Base-by-base conservation (phyloP, 2,797 vertebrate genomes). In the Lepidocolaptes lacrymiger region DNA sequence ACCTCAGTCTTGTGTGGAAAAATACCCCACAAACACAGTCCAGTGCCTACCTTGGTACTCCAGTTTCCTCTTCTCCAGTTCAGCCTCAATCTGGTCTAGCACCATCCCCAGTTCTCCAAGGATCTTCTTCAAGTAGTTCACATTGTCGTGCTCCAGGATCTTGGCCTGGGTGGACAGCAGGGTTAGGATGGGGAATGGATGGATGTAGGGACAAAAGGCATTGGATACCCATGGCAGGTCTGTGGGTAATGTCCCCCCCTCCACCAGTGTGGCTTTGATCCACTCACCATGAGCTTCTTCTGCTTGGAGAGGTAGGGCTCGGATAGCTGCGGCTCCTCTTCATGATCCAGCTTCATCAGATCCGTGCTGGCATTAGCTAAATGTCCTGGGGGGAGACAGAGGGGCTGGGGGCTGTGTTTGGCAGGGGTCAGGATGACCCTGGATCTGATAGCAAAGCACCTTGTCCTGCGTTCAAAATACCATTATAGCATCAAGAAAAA, bases 221-320 rank as follows among this genome's bases (percentile, higher is more conserved):
- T 0, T 10, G 6, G 39, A 14, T 69, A 20, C 32, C 30, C 2
- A 0, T 14, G 28, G 26, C 17, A 61, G 21, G 19, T 54, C 22
- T 0, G 1, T 46, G 41, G 30, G 28, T 67, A n/a, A 6, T 9
- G 23, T 19, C 14, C 8, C 36, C 30, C 16, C 15, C 36, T 23
- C 4, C 5, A 3, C 14, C 58, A 39, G 21, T 9, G 37, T 21
- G 37, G 41, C 41, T 61, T 76, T 75, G 26, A 66, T 46, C 23
- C 7, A 27, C 98, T 98, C 96, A 99, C 99, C 99, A 99, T 99
- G 91, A 99, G 99, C 85, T 99, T 99, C 98, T 99, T 99, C 97
- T 99, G 99, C 98, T 99, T 99, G 95, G 99, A 99, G 96, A 99
- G 98, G 96, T 99, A 99, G 37, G 99, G 99, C 96, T 99, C 99